Conservation (phyloP, 64 coral and sea anemone species). For the Montipora foliosa region DNA sequence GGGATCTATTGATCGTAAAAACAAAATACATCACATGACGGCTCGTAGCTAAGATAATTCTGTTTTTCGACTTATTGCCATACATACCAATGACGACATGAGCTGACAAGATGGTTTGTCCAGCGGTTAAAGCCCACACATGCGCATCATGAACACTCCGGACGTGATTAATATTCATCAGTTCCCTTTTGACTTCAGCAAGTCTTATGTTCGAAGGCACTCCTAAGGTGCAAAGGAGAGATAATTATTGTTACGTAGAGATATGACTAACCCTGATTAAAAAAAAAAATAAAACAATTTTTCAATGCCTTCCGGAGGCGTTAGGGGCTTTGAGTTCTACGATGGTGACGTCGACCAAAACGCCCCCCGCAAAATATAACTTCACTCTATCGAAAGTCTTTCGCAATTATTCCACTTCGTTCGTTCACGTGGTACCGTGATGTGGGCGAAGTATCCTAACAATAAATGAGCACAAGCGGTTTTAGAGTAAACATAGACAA, state of each 20-base stretch:
- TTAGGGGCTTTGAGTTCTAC: too few species aligned
- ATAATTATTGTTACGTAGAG: not conserved
- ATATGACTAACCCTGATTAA: too few species aligned
- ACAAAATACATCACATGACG: not conserved
- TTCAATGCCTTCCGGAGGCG: too few species aligned
- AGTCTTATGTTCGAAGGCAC: slow-evolving; percentile 63
- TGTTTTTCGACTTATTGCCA: not conserved
- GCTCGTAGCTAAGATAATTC: not conserved
- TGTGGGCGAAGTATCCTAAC: too few species aligned
- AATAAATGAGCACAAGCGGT: too few species aligned
- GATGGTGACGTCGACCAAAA: too few species aligned
- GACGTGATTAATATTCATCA: slow-evolving; percentile 38
- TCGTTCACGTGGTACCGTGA: too few species aligned
- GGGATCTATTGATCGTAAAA: not conserved
- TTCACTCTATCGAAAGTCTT: too few species aligned
- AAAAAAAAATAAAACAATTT: too few species aligned
- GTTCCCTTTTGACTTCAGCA: slow-evolving; percentile 59
- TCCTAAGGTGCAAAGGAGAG: not conserved
- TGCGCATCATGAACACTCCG: slow-evolving; percentile 43
- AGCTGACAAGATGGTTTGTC: slow-evolving; percentile 42
- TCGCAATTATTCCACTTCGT: too few species aligned
- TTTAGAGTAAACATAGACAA: too few species aligned
- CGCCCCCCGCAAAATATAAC: too few species aligned
- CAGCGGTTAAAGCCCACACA: slow-evolving; percentile 66
- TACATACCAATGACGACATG: slow-evolving; percentile 70